These are phyloP conservation scores for Nanorana parkeri DNA, from an alignment of 2,113 vertebrate genomes.

Conservation along the genomic window DNA sequence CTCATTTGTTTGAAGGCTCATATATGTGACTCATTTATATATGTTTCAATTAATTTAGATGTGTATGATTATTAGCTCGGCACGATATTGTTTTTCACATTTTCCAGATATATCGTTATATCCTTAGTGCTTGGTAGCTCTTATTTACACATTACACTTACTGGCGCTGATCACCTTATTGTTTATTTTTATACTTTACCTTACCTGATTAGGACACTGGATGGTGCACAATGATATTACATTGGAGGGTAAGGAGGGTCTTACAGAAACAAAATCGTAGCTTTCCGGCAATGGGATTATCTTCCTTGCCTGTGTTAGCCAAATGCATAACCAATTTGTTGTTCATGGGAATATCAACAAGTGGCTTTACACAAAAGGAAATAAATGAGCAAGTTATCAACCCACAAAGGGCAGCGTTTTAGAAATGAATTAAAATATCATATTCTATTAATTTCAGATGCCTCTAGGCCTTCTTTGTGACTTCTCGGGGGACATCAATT, in stretches of 20 bases:
- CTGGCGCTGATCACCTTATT: no score
- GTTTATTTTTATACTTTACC: no score
- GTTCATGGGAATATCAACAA: constrained; percentile 21
- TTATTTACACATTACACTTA: no score
- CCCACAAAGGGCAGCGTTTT: constrained; percentile 17
- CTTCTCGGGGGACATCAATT: constrained; percentile 58
- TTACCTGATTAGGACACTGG: no score
- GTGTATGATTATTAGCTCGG: no score
- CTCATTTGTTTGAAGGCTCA: no score
- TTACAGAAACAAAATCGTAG: background rate
- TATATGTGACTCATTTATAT: no score
- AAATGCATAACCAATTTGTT: constrained; percentile 3
- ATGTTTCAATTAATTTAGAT: no score
- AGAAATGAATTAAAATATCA: constrained; percentile 50
- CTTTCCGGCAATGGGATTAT: background rate
- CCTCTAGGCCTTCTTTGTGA: constrained; percentile 51
- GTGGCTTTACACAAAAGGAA: constrained; percentile 4
- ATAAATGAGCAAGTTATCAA: constrained; percentile 14
- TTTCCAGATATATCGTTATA: no score
- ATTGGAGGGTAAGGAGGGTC: background rate
- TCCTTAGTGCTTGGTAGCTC: no score
- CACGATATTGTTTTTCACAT: no score
- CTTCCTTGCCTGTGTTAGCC: background rate
- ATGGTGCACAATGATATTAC: no score
- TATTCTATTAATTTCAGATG: constrained; percentile 58